Percentiles rank a stretch among this genome's conserved stretches.
These are phyloP conservation scores for Sterrhoptilus dennistouni DNA, from an alignment of 2,113 vertebrate species.

Conservation along the genomic window DNA sequence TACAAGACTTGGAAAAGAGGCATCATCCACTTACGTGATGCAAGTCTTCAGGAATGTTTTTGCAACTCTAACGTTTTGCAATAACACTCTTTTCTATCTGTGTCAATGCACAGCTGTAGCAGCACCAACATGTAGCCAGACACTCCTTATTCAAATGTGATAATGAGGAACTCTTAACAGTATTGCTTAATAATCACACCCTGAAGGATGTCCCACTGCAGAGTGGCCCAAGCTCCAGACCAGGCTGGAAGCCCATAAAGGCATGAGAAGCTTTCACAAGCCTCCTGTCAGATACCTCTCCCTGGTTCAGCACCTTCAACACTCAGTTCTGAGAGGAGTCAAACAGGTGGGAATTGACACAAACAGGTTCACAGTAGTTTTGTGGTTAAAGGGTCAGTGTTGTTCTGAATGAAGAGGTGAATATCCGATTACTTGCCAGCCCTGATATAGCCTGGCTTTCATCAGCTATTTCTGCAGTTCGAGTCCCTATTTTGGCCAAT, in stretches of 20 bases:
- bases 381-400: background rate
- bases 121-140: background rate
- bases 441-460: background rate
- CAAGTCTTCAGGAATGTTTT: slow-evolving; percentile 16
- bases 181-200: background rate
- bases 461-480: background rate
- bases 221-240: background rate
- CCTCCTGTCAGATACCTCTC: background rate
- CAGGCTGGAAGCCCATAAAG: background rate
- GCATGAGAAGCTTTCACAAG: background rate
- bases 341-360: background rate
- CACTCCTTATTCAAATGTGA: slow-evolving; percentile 27
- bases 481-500: background rate
- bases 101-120: background rate
- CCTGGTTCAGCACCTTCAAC: rapidly evolving
- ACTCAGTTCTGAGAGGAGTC: background rate
- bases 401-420: background rate
- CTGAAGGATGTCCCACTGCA: background rate
- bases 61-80: slow-evolving; percentile 22
- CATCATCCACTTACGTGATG: background rate
- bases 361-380: background rate
- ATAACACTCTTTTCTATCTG: background rate
- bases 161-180: background rate
- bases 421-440: background rate
- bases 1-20: background rate